Evolutionary conservation across 1,140 invertebrate genomes (phyloP), one percentile per base, ranked within the genome.

Genomic region (Laupala kohalensis): DNA sequence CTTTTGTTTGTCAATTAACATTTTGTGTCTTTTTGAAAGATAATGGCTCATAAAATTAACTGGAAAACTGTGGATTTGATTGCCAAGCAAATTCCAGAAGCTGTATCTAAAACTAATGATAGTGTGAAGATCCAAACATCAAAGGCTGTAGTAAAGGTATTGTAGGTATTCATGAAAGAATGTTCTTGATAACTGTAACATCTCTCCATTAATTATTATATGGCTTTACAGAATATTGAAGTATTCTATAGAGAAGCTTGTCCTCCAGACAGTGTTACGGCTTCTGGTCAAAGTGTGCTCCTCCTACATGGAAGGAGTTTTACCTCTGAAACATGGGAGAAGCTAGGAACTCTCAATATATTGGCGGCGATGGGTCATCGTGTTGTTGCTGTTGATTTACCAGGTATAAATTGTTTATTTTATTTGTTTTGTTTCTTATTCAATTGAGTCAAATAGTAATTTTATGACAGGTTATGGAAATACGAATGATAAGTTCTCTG

Each of bases 221-320:
- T n/a, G n/a, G 4, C 23, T 12, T 37, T 65, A 15, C 67, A 68
- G 67, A 29, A 29, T 30, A 24, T 30, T 24, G 37, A 69, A 24
- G 69, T 73, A 19, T 73, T 64, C 26, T 73, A 67, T 26, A 69
- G 72, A 6, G 73, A 75, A 69, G 75, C 73, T 13, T n/a, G 29
- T 13, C 73, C 74, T 26, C 75, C 76, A 25, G 64, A 25, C 4
- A 73, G 68, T 67, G 68, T 73, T 2, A n/a, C 30, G 15, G 13
- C 67, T 15, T 73, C 71, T 67, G 69, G 70, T n/a, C 69, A 73
- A 25, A 69, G 66, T 64, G 75, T 84, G 15, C 74, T 84, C 2
- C 76, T 84, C 2, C 75, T 84, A 0, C 83, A 84, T 77, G 83
- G 83, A 5, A 73, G 73, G 28, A 71, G 69, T 28, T 83, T 83